Evolutionary conservation across 2,888 invertebrate genomes (phyloP).

Genomic region (Saturnia japonica): DNA sequence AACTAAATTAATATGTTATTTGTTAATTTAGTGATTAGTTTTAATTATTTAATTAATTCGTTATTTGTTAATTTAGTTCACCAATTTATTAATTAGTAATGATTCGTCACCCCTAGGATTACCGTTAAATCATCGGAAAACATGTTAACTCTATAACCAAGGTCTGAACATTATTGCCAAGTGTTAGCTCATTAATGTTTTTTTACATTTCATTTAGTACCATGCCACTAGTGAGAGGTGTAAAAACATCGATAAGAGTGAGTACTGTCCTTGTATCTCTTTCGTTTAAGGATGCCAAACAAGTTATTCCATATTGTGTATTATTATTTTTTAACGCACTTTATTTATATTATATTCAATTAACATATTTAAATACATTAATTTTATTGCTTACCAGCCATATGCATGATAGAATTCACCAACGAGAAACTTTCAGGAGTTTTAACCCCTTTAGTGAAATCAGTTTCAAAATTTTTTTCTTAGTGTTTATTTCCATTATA

Average conservation of each 20-base stretch:
- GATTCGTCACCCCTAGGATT: neutral
- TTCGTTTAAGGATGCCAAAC: neutral
- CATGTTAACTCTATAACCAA: neutral
- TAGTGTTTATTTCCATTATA: too few species aligned
- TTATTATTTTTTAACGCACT: neutral
- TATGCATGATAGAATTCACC: too few species aligned
- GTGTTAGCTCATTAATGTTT: neutral
- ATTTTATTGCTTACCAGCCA: too few species aligned
- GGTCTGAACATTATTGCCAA: neutral
- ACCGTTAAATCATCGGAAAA: neutral
- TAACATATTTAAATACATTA: too few species aligned
- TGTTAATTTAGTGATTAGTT: neutral
- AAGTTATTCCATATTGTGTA: neutral
- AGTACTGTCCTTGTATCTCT: neutral
- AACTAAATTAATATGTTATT: neutral
- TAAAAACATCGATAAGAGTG: constrained; percentile 3
- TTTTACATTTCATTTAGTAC: neutral
- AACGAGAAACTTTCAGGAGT: too few species aligned
- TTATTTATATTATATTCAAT: too few species aligned
- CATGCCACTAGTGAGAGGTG: neutral
- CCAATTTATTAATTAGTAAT: neutral
- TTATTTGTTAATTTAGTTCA: neutral
- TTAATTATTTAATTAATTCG: neutral
- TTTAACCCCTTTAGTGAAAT: too few species aligned
- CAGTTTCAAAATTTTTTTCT: too few species aligned